Evolutionary conservation across 1,140 invertebrate species (phyloP), one percentile per base, ranked within the genome.

Genomic region (Cataglyphis hispanica): DNA sequence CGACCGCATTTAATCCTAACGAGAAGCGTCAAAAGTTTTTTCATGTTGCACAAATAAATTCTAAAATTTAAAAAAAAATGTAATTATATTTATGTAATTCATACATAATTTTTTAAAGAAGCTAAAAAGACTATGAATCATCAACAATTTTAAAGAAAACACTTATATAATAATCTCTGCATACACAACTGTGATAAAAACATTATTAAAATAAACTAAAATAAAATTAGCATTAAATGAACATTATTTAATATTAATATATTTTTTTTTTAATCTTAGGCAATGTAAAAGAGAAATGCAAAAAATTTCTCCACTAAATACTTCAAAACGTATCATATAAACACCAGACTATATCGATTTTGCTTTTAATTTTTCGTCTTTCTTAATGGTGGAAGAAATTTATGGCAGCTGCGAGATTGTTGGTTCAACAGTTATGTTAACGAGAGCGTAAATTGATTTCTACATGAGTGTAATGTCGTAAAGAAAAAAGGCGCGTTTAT

Each of bases 381-480:
- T 58, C 66, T 83, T 83, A 83, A 83, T 74, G 67, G 27, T 22
- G 27, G 27, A 7, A 22, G n/a, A 4, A 74, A 72, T 83, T 83
- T 61, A 74, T 13, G 37, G 37, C 53, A 46, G 50, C 78, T 60
- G 78, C 66, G 64, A 85, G 64, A 53, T 19, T 37, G 72, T 76
- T 76, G 81, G 25, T 34, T 76, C 19, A 76, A 60, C 40, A 61
- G 66, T 85, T 85, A 81, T 37, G 76, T 61, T 81, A 81, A 69
- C 63, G 40, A 85, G 75, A 81, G 43, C 37, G 76, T 40, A 85
- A 81, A 85, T 81, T 67, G 84, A 85, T 85, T 85, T 84, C 72
- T 84, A 84, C 78, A 46, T 4, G 31, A 27, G 60, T 50, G 60
- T 25, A 31, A 60, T 22, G n/a, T 40, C 56, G 53, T 77, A 40